Conservation (phyloP, 2,113 vertebrate genomes). For the Tragelaphus strepsiceros region DNA sequence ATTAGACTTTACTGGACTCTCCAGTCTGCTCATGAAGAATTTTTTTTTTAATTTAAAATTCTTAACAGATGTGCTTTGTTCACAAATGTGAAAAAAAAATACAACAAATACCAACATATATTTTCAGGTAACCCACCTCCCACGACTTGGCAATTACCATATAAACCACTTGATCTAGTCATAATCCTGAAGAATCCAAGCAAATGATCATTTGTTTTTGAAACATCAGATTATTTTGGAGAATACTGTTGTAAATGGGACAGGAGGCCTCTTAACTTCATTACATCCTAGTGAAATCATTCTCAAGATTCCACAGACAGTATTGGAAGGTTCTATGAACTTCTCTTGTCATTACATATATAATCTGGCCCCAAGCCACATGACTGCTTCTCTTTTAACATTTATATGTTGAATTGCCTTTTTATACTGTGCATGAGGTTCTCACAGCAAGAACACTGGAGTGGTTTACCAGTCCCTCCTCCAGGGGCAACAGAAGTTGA, state of each 20-base stretch:
- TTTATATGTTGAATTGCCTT: neutral
- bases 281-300: conserved; percentile 41
- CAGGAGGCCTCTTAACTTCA: neutral
- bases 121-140: conserved; percentile 70
- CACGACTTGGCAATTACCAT: conserved; percentile 64
- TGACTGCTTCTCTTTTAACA: conserved; percentile 44
- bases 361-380: conserved; percentile 55
- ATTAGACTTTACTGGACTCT: neutral
- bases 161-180: conserved; percentile 55
- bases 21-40: neutral
- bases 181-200: conserved; percentile 63
- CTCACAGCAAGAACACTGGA: neutral
- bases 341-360: conserved; percentile 51
- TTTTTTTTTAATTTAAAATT: conserved; percentile 68
- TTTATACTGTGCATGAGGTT: neutral
- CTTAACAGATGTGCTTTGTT: conserved; percentile 85
- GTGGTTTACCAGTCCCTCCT: neutral
- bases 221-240: conserved; percentile 66
- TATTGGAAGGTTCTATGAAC: conserved; percentile 29
- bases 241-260: conserved; percentile 32
- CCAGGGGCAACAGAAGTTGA: neutral
- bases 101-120: conserved; percentile 79
- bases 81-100: conserved; percentile 78
- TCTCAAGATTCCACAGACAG: conserved; percentile 51
- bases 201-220: conserved; percentile 62